Evolutionary conservation across 2,113 vertebrate genomes (phyloP).

Genomic region (Callipepla californica): DNA sequence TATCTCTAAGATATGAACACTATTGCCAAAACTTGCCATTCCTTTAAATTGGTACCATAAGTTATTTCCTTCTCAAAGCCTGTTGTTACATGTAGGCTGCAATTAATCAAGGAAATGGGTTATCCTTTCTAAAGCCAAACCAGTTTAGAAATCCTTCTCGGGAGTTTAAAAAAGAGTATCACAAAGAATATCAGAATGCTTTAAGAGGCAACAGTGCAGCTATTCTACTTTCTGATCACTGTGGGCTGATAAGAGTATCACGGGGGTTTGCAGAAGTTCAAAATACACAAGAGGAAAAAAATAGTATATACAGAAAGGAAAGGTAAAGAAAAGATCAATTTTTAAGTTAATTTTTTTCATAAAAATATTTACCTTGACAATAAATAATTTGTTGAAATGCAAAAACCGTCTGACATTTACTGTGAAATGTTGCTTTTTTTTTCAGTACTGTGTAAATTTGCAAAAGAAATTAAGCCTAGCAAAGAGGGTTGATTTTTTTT

Average conservation of each 20-base stretch:
- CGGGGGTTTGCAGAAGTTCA: background rate
- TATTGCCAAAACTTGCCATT: constrained; percentile 46
- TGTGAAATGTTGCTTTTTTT: background rate
- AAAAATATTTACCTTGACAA: background rate
- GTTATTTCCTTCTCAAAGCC: constrained; percentile 55
- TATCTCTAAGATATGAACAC: constrained; percentile 32
- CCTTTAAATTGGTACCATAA: constrained; percentile 59
- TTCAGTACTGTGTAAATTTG: background rate
- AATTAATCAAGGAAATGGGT: constrained; percentile 67
- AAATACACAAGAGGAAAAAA: background rate
- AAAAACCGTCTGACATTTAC: background rate
- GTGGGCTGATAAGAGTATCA: background rate
- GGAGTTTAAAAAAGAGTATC: constrained; percentile 16
- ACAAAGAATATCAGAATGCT: background rate
- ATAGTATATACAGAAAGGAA: background rate
- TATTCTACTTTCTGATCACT: background rate
- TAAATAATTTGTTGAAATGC: background rate
- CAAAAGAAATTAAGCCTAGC: background rate
- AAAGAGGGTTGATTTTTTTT: background rate
- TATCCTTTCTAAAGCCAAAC: constrained; percentile 64
- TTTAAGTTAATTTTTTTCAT: background rate
- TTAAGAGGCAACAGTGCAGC: background rate
- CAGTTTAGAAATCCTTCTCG: constrained; percentile 34
- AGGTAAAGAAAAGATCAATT: background rate
- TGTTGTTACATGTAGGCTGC: constrained; percentile 34